phyloP scores from a whole-genome alignment of 2,113 vertebrate species.

The Daboia siamensis region DNA sequence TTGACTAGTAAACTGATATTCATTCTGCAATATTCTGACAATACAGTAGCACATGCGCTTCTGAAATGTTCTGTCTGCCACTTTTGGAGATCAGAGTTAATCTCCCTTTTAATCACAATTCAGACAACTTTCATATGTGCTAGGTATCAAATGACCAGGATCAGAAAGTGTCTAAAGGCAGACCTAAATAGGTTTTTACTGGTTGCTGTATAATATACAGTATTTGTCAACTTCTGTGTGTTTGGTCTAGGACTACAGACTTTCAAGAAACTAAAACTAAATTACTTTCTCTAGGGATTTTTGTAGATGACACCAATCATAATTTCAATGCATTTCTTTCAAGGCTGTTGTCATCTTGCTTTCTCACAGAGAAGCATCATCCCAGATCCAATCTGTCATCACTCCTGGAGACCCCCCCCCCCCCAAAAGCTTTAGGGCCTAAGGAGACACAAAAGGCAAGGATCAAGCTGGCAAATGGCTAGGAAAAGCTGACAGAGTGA shows the following conservation, averaged over 20 bases:
- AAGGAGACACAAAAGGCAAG: not conserved
- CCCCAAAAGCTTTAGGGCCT: too few species aligned
- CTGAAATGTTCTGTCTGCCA: not conserved
- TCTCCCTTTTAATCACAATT: too few species aligned
- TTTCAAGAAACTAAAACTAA: not conserved
- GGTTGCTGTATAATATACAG: not conserved
- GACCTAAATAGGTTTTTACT: not conserved
- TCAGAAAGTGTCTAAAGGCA: too few species aligned
- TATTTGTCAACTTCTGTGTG: not conserved
- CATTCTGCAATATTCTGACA: not conserved
- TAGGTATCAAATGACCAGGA: too few species aligned
- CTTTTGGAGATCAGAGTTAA: too few species aligned
- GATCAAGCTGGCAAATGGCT: not conserved
- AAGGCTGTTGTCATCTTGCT: not conserved
- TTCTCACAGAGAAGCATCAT: not conserved
- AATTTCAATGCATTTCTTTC: not conserved
- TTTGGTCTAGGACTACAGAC: not conserved
- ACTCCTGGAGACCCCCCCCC: not conserved
- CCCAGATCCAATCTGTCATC: not conserved
- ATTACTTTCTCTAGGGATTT: not conserved
- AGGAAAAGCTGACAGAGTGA: not conserved
- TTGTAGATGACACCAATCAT: not conserved
- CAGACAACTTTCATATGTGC: too few species aligned
- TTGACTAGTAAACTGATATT: not conserved
- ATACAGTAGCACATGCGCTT: not conserved